These are phyloP conservation scores for Cherax quadricarinatus DNA, from an alignment of 1,140 invertebrate species.

Conservation along the genomic window DNA sequence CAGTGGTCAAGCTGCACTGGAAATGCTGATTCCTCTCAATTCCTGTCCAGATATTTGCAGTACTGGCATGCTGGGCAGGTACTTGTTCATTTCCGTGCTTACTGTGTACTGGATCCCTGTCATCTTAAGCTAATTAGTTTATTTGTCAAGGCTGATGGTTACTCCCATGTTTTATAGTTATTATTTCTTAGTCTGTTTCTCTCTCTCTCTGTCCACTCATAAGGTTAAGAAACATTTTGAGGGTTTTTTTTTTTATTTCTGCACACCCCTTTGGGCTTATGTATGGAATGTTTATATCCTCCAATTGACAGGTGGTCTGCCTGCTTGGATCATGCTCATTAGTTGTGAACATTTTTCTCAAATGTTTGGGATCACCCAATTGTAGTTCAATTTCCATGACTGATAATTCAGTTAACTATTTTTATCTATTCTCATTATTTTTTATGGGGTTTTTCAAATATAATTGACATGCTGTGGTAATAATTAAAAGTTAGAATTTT, in stretches of 20 bases:
- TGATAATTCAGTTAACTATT: not conserved
- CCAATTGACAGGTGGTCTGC: not conserved
- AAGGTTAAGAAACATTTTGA: not conserved
- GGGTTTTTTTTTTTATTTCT: not conserved
- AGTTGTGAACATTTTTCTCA: conserved; percentile 24
- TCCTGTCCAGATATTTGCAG: conserved; percentile 57
- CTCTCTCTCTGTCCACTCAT: not conserved
- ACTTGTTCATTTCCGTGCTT: conserved; percentile 34
- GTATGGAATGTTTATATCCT: not conserved
- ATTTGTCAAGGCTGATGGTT: conserved; percentile 3
- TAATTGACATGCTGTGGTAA: not conserved
- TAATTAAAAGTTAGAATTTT: not conserved
- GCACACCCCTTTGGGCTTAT: not conserved
- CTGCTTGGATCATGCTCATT: conserved; percentile 13
- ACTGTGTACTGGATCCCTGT: conserved; percentile 27
- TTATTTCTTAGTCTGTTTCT: not conserved
- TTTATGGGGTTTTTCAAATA: not conserved
- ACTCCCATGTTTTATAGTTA: not conserved
- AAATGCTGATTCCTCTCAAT: not conserved
- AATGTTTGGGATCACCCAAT: not conserved
- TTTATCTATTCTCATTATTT: not conserved
- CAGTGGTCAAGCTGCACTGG: not conserved
- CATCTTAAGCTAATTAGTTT: conserved; percentile 3
- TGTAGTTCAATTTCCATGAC: not conserved
- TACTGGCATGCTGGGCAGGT: conserved; percentile 53